Base-by-base conservation (phyloP, 2,888 invertebrate species). In the Syrista parreyssii region DNA sequence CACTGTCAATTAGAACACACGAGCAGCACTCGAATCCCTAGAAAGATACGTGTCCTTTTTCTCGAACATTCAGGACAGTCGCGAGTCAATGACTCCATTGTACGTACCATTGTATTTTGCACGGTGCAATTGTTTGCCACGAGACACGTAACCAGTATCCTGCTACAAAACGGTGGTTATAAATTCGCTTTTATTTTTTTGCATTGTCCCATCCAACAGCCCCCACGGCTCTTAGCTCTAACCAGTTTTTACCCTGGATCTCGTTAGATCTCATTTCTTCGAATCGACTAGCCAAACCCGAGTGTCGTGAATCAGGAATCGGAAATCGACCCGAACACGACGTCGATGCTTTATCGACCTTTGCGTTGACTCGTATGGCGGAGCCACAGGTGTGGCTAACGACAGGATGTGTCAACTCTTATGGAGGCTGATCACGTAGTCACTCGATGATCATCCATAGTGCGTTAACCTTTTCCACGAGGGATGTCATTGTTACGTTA, bases 341-440 rank as follows among this genome's bases (percentile, higher is more conserved):
- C 82, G 82, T 69, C 78, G 76, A 78, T 76, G 82, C 81, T 84
- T 71, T 79, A 82, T 81, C 77, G 80, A 78, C 68, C 81, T 79
- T 83, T 76, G 71, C 31, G 0, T 71, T 0, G n/a, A 23, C 23
- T 9, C 55, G 55, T 55, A 55, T 23, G 30, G 83, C 81, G 87
- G 79, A 79, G 83, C 79, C 79, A 83, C 87, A 87, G 86, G 88
- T 85, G 87, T 85, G 87, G 87, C 87, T 82, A 80, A 80, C 83
- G 86, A 84, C 86, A 87, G 86, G 86, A 87, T 87, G 87, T 84
- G 85, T 86, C 86, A 83, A 86, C 83, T 81, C 84, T 86, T 84
- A 86, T 86, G 87, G 85, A 87, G 85, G 85, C 86, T 81, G 83
- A 79, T 86, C 86, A 87, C 86, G 86, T 87, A 87, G 85, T 82